Base-by-base conservation (phyloP, 2,113 vertebrate genomes). In the Vidua chalybeata region DNA sequence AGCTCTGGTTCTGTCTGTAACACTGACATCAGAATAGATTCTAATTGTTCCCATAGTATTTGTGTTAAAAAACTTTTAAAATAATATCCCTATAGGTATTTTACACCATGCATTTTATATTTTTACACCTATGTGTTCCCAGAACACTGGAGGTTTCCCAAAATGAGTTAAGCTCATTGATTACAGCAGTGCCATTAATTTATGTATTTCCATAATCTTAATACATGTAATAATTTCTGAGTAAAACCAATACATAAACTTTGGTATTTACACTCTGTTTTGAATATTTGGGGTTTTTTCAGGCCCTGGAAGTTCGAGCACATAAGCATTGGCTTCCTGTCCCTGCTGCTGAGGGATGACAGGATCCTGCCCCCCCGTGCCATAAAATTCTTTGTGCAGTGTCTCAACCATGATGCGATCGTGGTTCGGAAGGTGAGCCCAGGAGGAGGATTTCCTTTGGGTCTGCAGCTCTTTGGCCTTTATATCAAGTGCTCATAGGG, bases 281-380 rank as follows among this genome's bases (percentile, higher is more conserved):
- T 95, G 10, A 55, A 49, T 64, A 5, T 33, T 16, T 22, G 22
- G 7, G 4, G 0, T 20, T 62, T 35, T 97, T 97, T 17, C n/a
- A 99, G 99, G 89, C 99, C 99, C 51, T 99, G 99, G 99, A 99
- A 99, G 96, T 99, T 99, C 14, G 99, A 99, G 92, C 99, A 99
- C 93, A 99, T 99, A 91, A 97, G 99, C 54, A 99, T 99, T 58
- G 99, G 99, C 27, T 99, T 99, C 93, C 97, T 99, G 76, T 99
- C 99, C 26, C 94, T 99, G 74, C 98, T 99, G 37, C 96, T 99
- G 96, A 98, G 99, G 95, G 99, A 99, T 68, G 99, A 99, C 92
- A 97, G 98, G 75, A 96, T 99, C 15, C 97, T 99, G 78, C 99
- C 99, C 39, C 87, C 97, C 35, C 95, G 98, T 89, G 99, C 99